These are phyloP conservation scores for Salminus brasiliensis DNA, from an alignment of 2,113 vertebrate species.

Conservation along the genomic window DNA sequence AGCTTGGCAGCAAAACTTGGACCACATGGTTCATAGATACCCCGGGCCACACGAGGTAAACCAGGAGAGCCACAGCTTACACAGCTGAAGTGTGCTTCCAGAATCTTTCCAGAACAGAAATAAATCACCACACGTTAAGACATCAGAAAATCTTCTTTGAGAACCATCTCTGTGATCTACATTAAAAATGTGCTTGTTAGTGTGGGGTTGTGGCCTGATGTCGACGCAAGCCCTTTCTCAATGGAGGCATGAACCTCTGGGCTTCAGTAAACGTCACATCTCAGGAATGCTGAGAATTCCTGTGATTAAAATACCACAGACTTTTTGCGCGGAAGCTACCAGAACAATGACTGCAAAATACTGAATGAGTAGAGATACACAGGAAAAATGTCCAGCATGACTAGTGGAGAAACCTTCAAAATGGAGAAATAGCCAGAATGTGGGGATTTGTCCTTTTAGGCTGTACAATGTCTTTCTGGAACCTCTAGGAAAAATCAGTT, in stretches of 20 bases:
- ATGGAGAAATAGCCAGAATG: too few relatives aligned
- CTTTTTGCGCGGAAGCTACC: background rate
- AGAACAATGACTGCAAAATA: background rate
- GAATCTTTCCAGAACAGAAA: background rate
- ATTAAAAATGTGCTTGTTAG: background rate
- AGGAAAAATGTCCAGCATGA: background rate
- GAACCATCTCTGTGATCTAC: background rate
- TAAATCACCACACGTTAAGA: background rate
- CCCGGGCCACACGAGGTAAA: conserved; percentile 6
- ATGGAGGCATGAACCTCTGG: background rate
- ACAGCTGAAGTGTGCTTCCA: background rate
- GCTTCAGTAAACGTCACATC: background rate
- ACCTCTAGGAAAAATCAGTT: too few relatives aligned
- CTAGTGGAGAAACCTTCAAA: background rate
- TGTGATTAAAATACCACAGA: background rate
- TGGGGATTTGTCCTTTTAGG: too few relatives aligned
- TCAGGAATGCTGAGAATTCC: conserved; percentile 41
- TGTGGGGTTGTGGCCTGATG: background rate
- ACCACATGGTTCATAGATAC: conserved; percentile 8
- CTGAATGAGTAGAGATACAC: background rate
- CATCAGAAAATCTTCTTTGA: background rate
- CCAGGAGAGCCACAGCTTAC: background rate
- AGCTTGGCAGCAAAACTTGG: conserved; percentile 1
- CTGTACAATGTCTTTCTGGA: too few relatives aligned
- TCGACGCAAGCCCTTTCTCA: background rate